Evolutionary conservation across 2,888 invertebrate species (phyloP).

Genomic region (Drosophila paucipuncta): DNA sequence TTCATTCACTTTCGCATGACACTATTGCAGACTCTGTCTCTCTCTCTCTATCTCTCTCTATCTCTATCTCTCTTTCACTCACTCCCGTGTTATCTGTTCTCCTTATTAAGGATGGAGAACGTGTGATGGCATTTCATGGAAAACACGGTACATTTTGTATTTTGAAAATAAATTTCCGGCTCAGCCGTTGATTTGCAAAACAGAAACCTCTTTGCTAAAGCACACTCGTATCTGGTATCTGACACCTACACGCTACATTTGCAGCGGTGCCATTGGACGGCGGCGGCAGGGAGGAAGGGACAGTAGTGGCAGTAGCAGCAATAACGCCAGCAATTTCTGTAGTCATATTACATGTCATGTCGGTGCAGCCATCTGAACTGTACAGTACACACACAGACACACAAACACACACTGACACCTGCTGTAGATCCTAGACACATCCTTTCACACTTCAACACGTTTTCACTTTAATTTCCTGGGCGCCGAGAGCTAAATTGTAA

Average conservation of each 20-base stretch:
- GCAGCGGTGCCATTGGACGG: slow-evolving; percentile 6
- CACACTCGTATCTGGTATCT: slow-evolving; percentile 52
- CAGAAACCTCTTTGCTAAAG: slow-evolving; percentile 23
- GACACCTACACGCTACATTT: slow-evolving; percentile 63
- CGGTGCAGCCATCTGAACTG: slow-evolving; percentile 31
- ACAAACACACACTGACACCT: neutral
- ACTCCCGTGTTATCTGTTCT: slow-evolving; percentile 19
- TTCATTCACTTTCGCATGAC: slow-evolving; percentile 30
- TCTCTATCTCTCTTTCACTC: neutral
- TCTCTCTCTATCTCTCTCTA: neutral
- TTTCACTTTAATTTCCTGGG: slow-evolving; percentile 76
- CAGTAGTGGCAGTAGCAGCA: slow-evolving; percentile 13
- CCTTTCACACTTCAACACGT: slow-evolving; percentile 74
- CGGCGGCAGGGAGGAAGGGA: neutral
- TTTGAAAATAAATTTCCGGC: slow-evolving; percentile 80
- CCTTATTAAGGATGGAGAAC: slow-evolving; percentile 63
- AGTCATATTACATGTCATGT: slow-evolving; percentile 75
- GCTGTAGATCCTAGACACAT: slow-evolving; percentile 50
- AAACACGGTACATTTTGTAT: slow-evolving; percentile 58
- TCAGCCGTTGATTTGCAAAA: slow-evolving; percentile 72
- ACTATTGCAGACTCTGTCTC: slow-evolving; percentile 8
- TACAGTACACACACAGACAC: slow-evolving; percentile 22
- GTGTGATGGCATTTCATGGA: slow-evolving; percentile 42
- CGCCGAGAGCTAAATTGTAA: slow-evolving; percentile 40
- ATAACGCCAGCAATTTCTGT: slow-evolving; percentile 52